phyloP scores from a whole-genome alignment of 2,797 vertebrate genomes.

The Thunnus albacares region DNA sequence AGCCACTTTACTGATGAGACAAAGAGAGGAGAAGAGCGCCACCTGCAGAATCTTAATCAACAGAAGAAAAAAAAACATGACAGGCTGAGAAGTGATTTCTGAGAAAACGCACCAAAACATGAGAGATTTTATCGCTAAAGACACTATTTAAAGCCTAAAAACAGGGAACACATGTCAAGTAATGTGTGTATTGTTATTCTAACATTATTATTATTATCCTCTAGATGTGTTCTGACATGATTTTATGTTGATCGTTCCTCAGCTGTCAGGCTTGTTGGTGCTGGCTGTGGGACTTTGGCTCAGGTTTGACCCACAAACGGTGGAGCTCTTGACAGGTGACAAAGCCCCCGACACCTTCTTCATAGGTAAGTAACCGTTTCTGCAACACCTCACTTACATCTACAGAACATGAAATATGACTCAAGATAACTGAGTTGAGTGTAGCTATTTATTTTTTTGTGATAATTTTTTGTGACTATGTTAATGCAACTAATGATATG shows the following conservation, averaged over 20 bases:
- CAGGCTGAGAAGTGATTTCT: slow-evolving; percentile 17
- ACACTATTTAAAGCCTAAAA: background rate
- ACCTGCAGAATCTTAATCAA: slow-evolving; percentile 53
- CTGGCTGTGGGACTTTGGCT: slow-evolving; percentile 96
- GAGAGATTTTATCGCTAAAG: slow-evolving; percentile 5
- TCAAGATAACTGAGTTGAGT: background rate
- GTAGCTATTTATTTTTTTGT: background rate
- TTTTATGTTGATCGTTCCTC: slow-evolving; percentile 32
- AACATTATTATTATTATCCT: background rate
- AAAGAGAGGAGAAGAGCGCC: slow-evolving; percentile 40
- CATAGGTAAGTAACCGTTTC: slow-evolving; percentile 87
- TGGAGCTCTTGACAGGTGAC: slow-evolving; percentile 81
- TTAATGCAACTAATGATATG: background rate
- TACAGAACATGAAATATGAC: background rate
- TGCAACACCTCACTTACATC: background rate
- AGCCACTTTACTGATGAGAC: slow-evolving; percentile 38
- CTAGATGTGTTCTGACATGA: background rate
- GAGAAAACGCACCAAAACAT: background rate
- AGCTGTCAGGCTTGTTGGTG: slow-evolving; percentile 93
- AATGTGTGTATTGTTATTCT: background rate
- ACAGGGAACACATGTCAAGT: background rate
- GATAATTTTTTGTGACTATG: background rate
- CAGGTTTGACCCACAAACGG: slow-evolving; percentile 88
- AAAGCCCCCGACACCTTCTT: slow-evolving; percentile 91
- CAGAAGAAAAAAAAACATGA: background rate